These are phyloP conservation scores for Larimichthys polyactis DNA, from an alignment of 2,113 vertebrate species.

Conservation along the genomic window DNA sequence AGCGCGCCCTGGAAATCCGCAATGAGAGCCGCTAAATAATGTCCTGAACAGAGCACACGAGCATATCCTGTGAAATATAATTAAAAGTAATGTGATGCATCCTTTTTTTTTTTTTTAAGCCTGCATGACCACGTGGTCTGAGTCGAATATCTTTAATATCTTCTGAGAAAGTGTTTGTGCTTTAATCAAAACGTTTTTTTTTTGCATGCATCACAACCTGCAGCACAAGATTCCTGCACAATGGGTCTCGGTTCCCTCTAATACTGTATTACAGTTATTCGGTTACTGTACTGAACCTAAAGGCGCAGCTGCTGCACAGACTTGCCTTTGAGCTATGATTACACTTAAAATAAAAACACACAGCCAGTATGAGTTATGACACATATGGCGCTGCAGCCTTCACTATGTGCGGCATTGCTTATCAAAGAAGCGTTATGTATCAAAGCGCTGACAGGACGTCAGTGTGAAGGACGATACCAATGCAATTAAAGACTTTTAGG, in stretches of 20 bases:
- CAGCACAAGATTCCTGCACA: neutral
- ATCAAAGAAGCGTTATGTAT: constrained; percentile 60
- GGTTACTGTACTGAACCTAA: neutral
- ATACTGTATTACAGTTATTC: neutral
- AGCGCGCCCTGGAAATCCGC: constrained; percentile 52
- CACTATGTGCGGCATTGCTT: constrained; percentile 41
- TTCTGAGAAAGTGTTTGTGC: neutral
- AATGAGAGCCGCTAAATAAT: constrained; percentile 51
- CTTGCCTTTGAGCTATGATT: neutral
- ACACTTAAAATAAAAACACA: neutral
- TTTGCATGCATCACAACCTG: neutral
- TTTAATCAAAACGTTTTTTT: neutral
- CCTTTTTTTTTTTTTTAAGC: no score
- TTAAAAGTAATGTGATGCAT: neutral
- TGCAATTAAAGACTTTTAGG: constrained; percentile 65
- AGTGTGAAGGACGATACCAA: constrained; percentile 65
- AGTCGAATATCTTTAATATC: neutral
- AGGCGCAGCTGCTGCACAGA: neutral
- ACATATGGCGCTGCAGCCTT: constrained; percentile 34
- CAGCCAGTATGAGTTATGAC: constrained; percentile 44
- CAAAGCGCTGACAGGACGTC: constrained; percentile 53
- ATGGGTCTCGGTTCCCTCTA: no score
- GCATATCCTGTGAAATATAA: constrained; percentile 32
- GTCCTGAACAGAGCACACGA: constrained; percentile 36
- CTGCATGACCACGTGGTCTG: neutral